These are phyloP conservation scores for Trachemys scripta DNA, from an alignment of 2,113 vertebrate genomes.

Conservation along the genomic window DNA sequence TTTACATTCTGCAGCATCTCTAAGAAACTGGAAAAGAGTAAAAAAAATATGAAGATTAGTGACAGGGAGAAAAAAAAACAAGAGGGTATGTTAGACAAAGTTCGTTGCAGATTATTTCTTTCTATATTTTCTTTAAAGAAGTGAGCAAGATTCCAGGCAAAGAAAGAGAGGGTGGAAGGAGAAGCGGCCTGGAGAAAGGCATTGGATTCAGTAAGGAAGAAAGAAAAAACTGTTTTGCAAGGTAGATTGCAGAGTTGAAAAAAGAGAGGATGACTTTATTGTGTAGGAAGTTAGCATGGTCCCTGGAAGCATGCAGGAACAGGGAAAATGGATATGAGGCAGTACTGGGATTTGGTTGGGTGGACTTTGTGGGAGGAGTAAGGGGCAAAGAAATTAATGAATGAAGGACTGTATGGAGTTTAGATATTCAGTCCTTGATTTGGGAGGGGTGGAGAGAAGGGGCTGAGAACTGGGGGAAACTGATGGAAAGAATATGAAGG, in stretches of 20 bases:
- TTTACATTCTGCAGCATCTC: not conserved
- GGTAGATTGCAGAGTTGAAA: not conserved
- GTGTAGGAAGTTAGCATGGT: not conserved
- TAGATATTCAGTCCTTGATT: not conserved
- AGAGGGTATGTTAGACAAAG: not conserved
- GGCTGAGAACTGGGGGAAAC: not conserved
- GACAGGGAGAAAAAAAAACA: not conserved
- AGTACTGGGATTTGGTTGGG: not conserved
- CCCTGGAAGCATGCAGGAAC: not conserved
- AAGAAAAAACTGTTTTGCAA: not conserved
- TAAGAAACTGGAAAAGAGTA: not conserved
- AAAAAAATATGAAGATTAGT: not conserved
- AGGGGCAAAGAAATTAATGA: not conserved
- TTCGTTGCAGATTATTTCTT: not conserved
- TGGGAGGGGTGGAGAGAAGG: not conserved
- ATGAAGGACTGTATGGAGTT: not conserved
- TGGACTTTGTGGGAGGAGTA: not conserved
- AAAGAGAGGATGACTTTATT: not conserved
- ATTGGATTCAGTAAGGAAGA: not conserved
- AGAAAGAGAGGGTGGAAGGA: not conserved
- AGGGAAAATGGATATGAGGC: not conserved
- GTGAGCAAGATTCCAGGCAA: not conserved
- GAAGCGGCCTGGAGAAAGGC: rapidly evolving
- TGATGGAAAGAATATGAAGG: not conserved
- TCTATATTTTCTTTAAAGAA: not conserved